These are phyloP conservation scores for Eubucco bourcierii DNA, from an alignment of 2,113 vertebrate species.

Conservation along the genomic window DNA sequence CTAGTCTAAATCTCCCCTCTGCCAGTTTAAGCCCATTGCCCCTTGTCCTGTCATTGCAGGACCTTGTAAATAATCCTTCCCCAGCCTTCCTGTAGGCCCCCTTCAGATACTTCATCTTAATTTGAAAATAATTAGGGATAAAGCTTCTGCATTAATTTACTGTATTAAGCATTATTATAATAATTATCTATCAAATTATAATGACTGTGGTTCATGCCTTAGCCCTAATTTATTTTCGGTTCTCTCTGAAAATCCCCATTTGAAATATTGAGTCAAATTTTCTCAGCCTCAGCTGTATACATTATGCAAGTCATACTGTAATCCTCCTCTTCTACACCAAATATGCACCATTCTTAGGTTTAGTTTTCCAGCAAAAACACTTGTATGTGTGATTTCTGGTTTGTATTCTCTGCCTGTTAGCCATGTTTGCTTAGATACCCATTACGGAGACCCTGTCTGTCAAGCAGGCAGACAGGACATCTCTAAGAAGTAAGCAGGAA, in stretches of 20 bases:
- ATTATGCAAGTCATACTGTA: neutral
- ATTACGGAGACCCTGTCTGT: accelerated
- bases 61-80: too few species aligned
- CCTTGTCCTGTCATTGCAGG: too few species aligned
- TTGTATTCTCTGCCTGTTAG: neutral
- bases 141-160: neutral
- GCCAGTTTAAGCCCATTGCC: too few species aligned
- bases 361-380: neutral
- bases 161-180: neutral
- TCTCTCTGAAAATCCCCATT: neutral
- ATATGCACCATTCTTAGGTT: neutral
- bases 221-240: neutral
- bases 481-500: neutral
- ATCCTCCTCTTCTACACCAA: neutral
- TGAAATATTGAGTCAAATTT: neutral
- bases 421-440: neutral
- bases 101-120: neutral
- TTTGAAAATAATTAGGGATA: neutral
- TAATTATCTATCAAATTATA: neutral
- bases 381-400: neutral
- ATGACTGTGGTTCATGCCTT: neutral
- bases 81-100: too few species aligned
- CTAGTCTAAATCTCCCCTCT: too few species aligned
- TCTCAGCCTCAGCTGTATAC: neutral
- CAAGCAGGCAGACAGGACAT: neutral